Evolutionary conservation across 2,888 invertebrate genomes (phyloP).

Genomic region (Parnassius smintheus): DNA sequence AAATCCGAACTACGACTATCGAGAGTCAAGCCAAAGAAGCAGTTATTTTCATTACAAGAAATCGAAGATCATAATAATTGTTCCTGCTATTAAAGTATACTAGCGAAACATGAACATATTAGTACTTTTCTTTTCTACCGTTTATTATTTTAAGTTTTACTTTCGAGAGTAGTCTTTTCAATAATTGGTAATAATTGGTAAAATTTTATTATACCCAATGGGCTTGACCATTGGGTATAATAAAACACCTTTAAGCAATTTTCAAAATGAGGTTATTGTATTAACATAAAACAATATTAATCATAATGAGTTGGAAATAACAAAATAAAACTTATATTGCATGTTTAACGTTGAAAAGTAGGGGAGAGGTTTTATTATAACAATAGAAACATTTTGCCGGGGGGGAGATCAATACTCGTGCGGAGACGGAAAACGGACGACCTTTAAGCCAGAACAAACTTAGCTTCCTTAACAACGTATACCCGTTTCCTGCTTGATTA

Average conservation of each 20-base stretch:
- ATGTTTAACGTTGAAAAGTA: conserved; percentile 34
- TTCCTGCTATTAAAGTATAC: not conserved
- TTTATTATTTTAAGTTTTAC: too few relatives aligned
- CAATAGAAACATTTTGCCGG: conserved; percentile 53
- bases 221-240: too few relatives aligned
- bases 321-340: conserved; percentile 24
- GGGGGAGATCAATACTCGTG: conserved; percentile 63
- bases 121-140: too few relatives aligned
- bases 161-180: too few relatives aligned
- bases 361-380: conserved; percentile 43
- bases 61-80: conserved; percentile 2
- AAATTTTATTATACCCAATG: too few relatives aligned
- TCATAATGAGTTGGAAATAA: conserved; percentile 12
- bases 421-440: conserved; percentile 50
- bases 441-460: conserved; percentile 51
- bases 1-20: not conserved
- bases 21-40: conserved; percentile 5
- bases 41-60: not conserved
- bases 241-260: too few relatives aligned
- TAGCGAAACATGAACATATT: too few relatives aligned
- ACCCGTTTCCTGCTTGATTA: too few relatives aligned
- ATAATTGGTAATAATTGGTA: too few relatives aligned
- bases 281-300: conserved; percentile 2
- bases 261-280: too few relatives aligned
- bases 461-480: conserved; percentile 18